Evolutionary conservation across 2,888 invertebrate species (phyloP), one percentile per base, ranked within the genome.

Genomic region (Crioceris asparagi): DNA sequence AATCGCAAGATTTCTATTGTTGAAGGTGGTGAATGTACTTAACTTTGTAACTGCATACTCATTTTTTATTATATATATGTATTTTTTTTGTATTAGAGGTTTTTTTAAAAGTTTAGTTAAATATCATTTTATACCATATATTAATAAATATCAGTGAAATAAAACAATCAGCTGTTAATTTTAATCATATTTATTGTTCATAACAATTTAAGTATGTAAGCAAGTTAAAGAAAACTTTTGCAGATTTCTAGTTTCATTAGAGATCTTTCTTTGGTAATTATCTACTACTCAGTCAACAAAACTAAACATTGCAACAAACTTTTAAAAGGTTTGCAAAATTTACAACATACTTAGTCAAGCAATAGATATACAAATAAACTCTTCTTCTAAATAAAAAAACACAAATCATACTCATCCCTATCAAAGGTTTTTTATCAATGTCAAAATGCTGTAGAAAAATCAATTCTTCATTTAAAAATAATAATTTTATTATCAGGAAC

Each of bases 161-260:
- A 15, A 30, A 30, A 30, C 30, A 14, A 14, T 30, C 30, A 30
- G 30, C 14, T 30, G 15, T 30, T 30, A 5, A 16, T 30, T 30
- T 30, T 30, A 11, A 30, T 30, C 16, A 30, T 30, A 30, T 30
- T 2, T 30, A 30, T 30, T 30, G 7, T 30, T 30, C 14, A 30
- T 30, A 30, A 30, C 30, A 30, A 30, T 30, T 30, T 30, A 30
- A 30, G 30, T 30, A 30, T 30, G 30, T 30, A 15, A 30, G 30
- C 30, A 30, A 30, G 5, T 30, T 30, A 30, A 3, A 30, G n/a
- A n/a, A 14, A 30, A 30, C 30, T 30, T 30, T 30, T 30, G 10
- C 17, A 30, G 30, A 15, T 16, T 7, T 3, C 6, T 30, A 3
- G 15, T 16, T 30, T 16, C 3, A 30, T 15, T 30, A 7, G 15